phyloP scores from a whole-genome alignment of 2,797 vertebrate species.

The Mus caroli region DNA sequence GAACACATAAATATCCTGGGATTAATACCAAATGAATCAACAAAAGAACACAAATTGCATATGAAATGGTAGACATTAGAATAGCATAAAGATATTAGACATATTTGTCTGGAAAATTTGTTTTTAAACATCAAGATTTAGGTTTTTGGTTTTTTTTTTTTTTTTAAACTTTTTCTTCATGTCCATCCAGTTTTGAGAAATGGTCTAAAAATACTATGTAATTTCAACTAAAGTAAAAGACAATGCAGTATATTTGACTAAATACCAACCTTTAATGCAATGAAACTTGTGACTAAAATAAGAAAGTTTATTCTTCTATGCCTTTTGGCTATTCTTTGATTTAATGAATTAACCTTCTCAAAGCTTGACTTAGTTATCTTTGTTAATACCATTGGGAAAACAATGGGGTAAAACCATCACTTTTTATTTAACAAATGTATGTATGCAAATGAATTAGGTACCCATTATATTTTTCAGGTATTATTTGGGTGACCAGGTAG shows the following conservation, averaged over 20 bases:
- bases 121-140: background rate
- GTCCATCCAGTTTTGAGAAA: background rate
- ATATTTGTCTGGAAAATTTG: background rate
- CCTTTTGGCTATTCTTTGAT: background rate
- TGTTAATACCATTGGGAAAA: background rate
- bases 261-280: background rate
- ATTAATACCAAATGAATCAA: background rate
- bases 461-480: background rate
- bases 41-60: background rate
- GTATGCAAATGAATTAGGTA: background rate
- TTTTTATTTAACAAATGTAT: background rate
- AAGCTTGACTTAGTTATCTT: background rate
- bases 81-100: background rate
- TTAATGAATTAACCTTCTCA: background rate
- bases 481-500: background rate
- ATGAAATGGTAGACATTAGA: background rate
- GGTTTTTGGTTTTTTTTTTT: too few species aligned
- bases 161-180: background rate
- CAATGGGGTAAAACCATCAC: background rate
- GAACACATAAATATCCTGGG: accelerated
- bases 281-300: background rate
- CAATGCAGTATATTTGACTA: background rate
- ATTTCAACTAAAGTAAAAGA: constrained; percentile 6
- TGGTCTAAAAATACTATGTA: background rate
- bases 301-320: background rate